Base-by-base conservation (phyloP, 2,888 invertebrate genomes). In the Morpho achilles region DNA sequence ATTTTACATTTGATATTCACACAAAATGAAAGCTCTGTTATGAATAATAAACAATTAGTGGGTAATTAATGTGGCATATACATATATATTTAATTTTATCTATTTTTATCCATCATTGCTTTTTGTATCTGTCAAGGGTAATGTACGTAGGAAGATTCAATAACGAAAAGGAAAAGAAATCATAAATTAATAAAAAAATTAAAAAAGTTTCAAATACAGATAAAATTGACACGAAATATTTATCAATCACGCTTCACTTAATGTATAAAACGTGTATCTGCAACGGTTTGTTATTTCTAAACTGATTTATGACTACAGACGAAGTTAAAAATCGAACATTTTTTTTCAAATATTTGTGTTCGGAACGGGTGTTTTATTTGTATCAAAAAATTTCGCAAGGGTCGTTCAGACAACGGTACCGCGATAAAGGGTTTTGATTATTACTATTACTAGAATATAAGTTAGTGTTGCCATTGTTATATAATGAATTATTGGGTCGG, bases 401-500 rank as follows among this genome's bases (percentile, higher is more conserved):
- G 89, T 86, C 76, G 76, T 74, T 70, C 76, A 79, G 81, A 83
- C 82, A 82, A 77, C 80, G 76, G 77, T 60, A 67, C 64, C 65
- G 72, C 76, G 79, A 77, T 76, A 85, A 90, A 87, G 86, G 90
- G 88, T 78, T 76, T 61, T 69, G 64, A 69, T 83, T 87, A 87
- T 88, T 87, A 86, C 76, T 88, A 85, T 87, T 89, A 89, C 75
- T 80, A 80, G 77, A 77, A 84, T 79, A 80, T 79, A 77, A 82
- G 85, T 84, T 86, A 82, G 83, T 85, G 80, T 82, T 77, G 76
- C 73, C 71, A 82, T 90, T 90, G 90, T 90, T 83, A 67, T 71
- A 71, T 90, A 90, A 90, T 90, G 88, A 90, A 89, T 90, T 90
- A 90, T 88, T 89, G 88, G 89, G 84, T 89, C 77, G 88, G 82